phyloP scores from a whole-genome alignment of 1,140 invertebrate species.

The Parasteatoda tepidariorum region DNA sequence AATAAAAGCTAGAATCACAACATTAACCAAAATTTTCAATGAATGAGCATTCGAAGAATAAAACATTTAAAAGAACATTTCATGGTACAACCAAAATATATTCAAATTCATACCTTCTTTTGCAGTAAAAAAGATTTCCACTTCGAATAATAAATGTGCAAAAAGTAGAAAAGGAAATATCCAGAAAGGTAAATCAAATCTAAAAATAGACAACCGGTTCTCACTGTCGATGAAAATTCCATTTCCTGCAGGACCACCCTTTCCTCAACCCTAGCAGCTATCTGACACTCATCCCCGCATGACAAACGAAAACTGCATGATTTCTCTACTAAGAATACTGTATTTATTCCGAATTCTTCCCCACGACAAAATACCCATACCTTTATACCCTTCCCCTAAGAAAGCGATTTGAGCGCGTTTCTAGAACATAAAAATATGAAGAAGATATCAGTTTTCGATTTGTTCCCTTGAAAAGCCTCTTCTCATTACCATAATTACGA shows the following conservation, averaged over 20 bases:
- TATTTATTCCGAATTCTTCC: background rate
- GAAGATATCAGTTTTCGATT: constrained; percentile 56
- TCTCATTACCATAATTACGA: constrained; percentile 57
- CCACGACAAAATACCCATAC: background rate
- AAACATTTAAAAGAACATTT: no score
- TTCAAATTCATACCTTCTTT: background rate
- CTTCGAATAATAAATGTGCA: background rate
- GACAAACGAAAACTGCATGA: background rate
- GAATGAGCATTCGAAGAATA: no score
- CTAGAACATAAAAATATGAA: constrained; percentile 33
- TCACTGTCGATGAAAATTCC: constrained; percentile 41
- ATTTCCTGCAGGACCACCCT: constrained; percentile 23
- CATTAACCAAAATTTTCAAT: no score
- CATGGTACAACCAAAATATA: no score
- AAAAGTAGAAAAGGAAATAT: background rate
- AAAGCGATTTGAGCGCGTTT: constrained; percentile 8
- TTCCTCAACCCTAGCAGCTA: background rate
- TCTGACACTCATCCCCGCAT: background rate
- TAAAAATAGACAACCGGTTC: background rate
- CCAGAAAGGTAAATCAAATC: background rate
- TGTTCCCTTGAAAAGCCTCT: constrained; percentile 7
- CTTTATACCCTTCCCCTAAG: background rate
- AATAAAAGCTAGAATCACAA: no score
- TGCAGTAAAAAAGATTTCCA: no score
- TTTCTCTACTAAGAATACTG: background rate